phyloP scores from a whole-genome alignment of 2,888 invertebrate genomes.

The Heliconius ethilla region DNA sequence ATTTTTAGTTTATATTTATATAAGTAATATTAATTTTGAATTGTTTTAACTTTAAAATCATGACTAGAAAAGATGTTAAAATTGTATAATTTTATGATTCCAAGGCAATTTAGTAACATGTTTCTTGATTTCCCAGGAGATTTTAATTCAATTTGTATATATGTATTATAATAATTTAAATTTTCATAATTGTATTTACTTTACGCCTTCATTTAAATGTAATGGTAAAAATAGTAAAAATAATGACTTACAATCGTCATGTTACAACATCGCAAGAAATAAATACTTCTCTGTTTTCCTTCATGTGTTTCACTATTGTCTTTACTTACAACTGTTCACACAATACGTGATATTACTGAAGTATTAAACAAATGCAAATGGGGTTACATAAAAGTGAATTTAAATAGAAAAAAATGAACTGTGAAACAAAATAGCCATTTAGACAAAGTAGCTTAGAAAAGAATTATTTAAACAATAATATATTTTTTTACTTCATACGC shows the following conservation, averaged over 20 bases:
- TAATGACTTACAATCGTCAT: not conserved
- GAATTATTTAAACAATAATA: not conserved
- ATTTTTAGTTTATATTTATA: no score
- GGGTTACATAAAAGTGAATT: not conserved
- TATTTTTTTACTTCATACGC: not conserved
- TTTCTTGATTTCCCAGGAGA: conserved; percentile 16
- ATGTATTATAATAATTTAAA: not conserved
- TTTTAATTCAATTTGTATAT: conserved; percentile 1
- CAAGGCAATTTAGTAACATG: conserved; percentile 7
- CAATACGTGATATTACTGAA: conserved; percentile 9
- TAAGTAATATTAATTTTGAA: not conserved
- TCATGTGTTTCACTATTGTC: conserved; percentile 14
- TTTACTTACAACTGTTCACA: conserved; percentile 28
- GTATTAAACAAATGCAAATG: conserved; percentile 4
- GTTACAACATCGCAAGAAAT: conserved; percentile 4
- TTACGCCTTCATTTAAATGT: not conserved
- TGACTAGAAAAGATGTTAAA: conserved; percentile 3
- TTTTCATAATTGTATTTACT: not conserved
- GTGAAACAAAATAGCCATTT: not conserved
- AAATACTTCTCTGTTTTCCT: not conserved
- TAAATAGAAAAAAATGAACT: not conserved
- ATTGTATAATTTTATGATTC: not conserved
- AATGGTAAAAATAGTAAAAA: not conserved
- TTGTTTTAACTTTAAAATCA: not conserved
- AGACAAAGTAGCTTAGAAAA: not conserved